Evolutionary conservation across 2,113 vertebrate genomes (phyloP).

Genomic region (Brachyistius frenatus): DNA sequence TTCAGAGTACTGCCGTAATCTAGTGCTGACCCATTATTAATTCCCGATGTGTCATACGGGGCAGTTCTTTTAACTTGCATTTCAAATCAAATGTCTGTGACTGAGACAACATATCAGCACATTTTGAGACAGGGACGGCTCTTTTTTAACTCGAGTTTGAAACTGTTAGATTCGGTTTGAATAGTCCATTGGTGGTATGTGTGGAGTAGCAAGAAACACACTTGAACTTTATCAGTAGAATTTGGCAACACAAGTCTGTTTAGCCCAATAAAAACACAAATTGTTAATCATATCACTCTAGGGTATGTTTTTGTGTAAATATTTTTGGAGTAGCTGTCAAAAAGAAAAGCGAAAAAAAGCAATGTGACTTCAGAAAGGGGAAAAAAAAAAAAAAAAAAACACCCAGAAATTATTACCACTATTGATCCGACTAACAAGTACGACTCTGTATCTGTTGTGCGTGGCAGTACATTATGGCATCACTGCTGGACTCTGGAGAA

Average conservation of each 20-base stretch:
- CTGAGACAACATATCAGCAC: background rate
- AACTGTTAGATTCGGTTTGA: background rate
- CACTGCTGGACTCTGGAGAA: constrained; percentile 26
- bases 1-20: constrained; percentile 42
- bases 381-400: background rate
- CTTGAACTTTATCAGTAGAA: background rate
- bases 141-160: constrained; percentile 4
- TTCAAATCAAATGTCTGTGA: constrained; percentile 12
- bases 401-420: background rate
- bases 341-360: background rate
- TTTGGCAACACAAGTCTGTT: background rate
- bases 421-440: background rate
- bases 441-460: constrained; percentile 14
- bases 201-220: background rate
- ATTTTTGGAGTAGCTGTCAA: background rate
- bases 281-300: background rate
- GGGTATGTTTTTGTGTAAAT: background rate
- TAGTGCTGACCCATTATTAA: constrained; percentile 47
- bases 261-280: background rate
- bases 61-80: constrained; percentile 14
- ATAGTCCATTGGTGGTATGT: background rate
- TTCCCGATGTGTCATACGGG: constrained; percentile 36
- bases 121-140: background rate
- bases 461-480: constrained; percentile 7
- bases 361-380: background rate